These are phyloP conservation scores for Eupristina koningsbergeri DNA, from an alignment of 1,140 invertebrate species.

Conservation along the genomic window DNA sequence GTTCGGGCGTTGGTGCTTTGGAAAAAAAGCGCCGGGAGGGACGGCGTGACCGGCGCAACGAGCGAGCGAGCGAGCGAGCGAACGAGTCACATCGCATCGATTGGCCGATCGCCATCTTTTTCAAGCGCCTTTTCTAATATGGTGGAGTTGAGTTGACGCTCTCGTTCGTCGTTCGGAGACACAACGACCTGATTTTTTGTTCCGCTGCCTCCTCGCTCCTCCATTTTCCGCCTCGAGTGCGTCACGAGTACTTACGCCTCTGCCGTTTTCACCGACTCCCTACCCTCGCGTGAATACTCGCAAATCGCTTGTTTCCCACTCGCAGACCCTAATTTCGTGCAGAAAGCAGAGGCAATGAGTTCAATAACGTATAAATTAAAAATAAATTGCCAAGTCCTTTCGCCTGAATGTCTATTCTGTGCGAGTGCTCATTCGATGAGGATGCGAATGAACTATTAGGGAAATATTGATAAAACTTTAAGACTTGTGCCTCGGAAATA, in stretches of 20 bases:
- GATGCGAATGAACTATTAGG: no score
- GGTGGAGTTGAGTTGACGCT: conserved; percentile 10
- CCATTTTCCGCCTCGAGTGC: neutral
- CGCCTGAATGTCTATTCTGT: neutral
- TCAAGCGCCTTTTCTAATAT: conserved; percentile 34
- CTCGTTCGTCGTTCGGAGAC: neutral
- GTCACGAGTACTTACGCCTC: neutral
- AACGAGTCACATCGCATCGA: conserved; percentile 21
- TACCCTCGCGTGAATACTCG: neutral
- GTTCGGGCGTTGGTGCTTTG: neutral
- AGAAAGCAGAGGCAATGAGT: no score
- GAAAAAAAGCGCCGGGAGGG: conserved; percentile 9
- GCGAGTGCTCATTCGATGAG: no score
- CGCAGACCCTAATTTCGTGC: no score
- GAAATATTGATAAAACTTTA: no score
- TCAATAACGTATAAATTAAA: no score
- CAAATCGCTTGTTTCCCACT: no score
- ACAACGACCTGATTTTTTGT: conserved; percentile 20
- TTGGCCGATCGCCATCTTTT: conserved; percentile 28
- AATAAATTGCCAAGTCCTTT: no score
- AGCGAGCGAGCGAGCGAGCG: no score
- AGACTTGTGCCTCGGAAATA: no score
- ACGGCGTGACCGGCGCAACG: neutral
- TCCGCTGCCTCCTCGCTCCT: neutral
- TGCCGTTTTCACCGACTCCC: neutral